Conservation (phyloP, 2,888 invertebrate species). For the Mesorhabditis belari region DNA sequence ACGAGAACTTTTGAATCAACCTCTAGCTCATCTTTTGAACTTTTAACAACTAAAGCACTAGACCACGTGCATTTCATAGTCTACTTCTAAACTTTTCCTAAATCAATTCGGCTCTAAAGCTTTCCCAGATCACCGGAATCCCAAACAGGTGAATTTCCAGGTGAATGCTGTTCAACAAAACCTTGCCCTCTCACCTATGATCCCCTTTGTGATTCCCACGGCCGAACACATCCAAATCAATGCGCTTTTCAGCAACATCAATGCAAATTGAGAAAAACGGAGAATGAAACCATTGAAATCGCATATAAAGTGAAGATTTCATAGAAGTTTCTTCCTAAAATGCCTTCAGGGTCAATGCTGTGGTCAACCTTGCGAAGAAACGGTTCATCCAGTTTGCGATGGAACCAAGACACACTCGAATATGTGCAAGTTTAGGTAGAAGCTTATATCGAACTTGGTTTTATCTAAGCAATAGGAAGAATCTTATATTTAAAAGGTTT, state of each 20-base stretch:
- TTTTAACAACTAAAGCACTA: too few relatives aligned
- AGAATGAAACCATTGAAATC: slow-evolving; percentile 22
- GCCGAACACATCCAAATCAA: slow-evolving; percentile 31
- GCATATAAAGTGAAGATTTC: slow-evolving; percentile 25
- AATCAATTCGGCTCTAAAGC: too few relatives aligned
- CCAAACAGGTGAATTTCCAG: slow-evolving; percentile 8
- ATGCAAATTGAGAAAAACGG: slow-evolving; percentile 26
- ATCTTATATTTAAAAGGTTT: too few relatives aligned
- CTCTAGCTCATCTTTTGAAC: too few relatives aligned
- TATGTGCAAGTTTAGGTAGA: slow-evolving; percentile 20
- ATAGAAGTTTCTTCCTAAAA: not conserved
- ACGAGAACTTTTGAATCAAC: too few relatives aligned
- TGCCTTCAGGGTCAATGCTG: slow-evolving; percentile 27
- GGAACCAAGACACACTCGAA: slow-evolving; percentile 22
- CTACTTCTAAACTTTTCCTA: too few relatives aligned
- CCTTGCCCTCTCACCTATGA: slow-evolving; percentile 26
- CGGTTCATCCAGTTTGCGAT: slow-evolving; percentile 36
- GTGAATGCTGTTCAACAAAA: slow-evolving; percentile 36
- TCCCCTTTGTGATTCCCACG: slow-evolving; percentile 37
- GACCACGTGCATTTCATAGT: too few relatives aligned
- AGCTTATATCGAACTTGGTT: too few relatives aligned
- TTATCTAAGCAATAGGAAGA: too few relatives aligned
- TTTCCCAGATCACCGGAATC: too few relatives aligned
- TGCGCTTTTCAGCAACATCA: slow-evolving; percentile 39
- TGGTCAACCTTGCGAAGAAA: slow-evolving; percentile 22